Evolutionary conservation across 2,888 invertebrate genomes (phyloP).

Genomic region (Dexiosoma caninum): DNA sequence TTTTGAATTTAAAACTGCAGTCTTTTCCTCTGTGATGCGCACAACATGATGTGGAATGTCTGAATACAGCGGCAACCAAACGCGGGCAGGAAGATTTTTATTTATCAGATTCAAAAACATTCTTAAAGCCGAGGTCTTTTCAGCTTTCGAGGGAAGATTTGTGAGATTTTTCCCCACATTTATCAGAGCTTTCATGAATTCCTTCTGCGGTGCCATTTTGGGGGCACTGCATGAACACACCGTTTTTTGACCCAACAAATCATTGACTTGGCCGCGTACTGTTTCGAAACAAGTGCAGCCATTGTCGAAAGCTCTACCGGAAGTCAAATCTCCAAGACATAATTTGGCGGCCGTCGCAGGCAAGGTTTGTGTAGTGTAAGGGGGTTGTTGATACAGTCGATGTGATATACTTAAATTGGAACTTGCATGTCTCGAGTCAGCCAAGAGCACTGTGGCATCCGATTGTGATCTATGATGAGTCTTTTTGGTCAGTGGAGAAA

Average conservation of each 20-base stretch:
- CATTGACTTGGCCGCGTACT: slow-evolving; percentile 86
- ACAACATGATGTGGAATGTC: slow-evolving; percentile 93
- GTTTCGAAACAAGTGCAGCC: slow-evolving; percentile 95
- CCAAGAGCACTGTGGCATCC: slow-evolving; percentile 85
- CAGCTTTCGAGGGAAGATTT: slow-evolving; percentile 90
- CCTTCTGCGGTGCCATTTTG: slow-evolving; percentile 88
- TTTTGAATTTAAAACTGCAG: slow-evolving; percentile 98
- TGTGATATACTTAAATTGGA: slow-evolving; percentile 71
- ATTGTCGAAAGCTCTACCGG: slow-evolving; percentile 97
- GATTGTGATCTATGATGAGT: slow-evolving; percentile 90
- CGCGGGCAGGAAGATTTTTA: slow-evolving; percentile 97
- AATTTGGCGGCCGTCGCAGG: slow-evolving; percentile 80
- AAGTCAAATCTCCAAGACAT: slow-evolving; percentile 92
- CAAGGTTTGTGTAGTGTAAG: slow-evolving; percentile 73
- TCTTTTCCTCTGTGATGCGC: slow-evolving; percentile 96
- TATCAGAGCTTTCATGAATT: slow-evolving; percentile 92
- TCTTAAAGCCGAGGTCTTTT: slow-evolving; percentile 93
- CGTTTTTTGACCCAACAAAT: slow-evolving; percentile 86
- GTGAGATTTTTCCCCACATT: slow-evolving; percentile 90
- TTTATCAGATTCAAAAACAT: slow-evolving; percentile 96
- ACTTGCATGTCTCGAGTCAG: slow-evolving; percentile 69
- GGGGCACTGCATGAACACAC: slow-evolving; percentile 90
- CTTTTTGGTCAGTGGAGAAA: slow-evolving; percentile 80
- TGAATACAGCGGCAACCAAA: slow-evolving; percentile 96
- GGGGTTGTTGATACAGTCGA: slow-evolving; percentile 74